A percentile compares a stretch with the other conserved stretches of the same genome.
Conservation (phyloP, 2,797 vertebrate genomes). For the Erpetoichthys calabaricus region DNA sequence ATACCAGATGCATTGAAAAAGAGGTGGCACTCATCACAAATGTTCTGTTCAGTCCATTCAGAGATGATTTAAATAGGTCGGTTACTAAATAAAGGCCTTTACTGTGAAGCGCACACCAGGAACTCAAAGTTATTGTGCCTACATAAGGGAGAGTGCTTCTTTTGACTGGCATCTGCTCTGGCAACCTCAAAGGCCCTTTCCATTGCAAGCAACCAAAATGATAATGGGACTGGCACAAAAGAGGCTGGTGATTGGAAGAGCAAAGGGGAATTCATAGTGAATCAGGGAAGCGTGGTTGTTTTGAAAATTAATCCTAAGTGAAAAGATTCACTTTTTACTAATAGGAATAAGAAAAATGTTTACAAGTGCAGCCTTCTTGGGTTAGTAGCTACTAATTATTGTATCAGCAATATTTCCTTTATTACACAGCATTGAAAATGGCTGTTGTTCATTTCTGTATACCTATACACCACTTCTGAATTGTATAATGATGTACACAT, state of each 20-base stretch:
- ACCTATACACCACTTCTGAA: too few species aligned
- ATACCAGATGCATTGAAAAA: background rate
- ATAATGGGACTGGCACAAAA: too few species aligned
- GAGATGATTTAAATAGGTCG: constrained; percentile 3
- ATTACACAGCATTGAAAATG: too few species aligned
- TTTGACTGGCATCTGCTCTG: background rate
- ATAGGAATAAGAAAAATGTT: background rate
- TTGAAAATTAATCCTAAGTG: too few species aligned
- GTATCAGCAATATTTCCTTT: too few species aligned
- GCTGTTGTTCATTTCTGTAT: too few species aligned
- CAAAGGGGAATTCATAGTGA: too few species aligned
- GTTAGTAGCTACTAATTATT: too few species aligned
- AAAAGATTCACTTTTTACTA: too few species aligned
- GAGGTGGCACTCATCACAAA: constrained; percentile 7
- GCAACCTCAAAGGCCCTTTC: constrained; percentile 6
- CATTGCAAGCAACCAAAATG: background rate
- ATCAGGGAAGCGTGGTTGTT: too few species aligned
- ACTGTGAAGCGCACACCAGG: constrained; percentile 15
- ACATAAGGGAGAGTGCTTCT: constrained; percentile 10
- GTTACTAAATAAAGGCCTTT: constrained; percentile 7
- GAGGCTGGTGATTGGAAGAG: background rate
- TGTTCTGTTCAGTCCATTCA: constrained; percentile 10
- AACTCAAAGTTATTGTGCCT: background rate
- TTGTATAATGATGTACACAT: too few species aligned
- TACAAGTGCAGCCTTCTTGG: background rate